Evolutionary conservation across 2,797 vertebrate species (phyloP).

Genomic region (Alca torda): DNA sequence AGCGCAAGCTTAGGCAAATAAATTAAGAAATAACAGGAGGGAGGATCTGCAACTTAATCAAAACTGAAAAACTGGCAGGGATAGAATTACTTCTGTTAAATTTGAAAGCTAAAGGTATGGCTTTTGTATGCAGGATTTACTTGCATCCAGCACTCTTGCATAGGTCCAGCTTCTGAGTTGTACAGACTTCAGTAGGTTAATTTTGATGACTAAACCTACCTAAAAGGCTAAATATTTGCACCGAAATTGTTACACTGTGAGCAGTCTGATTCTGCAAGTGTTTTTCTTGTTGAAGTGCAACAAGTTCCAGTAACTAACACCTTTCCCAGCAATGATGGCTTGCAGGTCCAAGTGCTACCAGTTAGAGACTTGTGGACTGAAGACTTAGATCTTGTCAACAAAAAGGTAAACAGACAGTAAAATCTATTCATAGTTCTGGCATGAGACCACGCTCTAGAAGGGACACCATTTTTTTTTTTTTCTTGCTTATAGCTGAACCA

Average conservation of each 20-base stretch:
- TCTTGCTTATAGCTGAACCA: neutral
- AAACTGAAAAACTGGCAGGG: neutral
- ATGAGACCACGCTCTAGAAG: neutral
- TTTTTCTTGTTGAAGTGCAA: neutral
- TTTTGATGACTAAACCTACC: neutral
- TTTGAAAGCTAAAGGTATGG: neutral
- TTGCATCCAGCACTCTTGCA: neutral
- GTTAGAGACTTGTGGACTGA: neutral
- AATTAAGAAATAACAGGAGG: neutral
- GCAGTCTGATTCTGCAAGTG: neutral
- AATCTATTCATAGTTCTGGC: neutral
- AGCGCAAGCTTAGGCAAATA: conserved; percentile 4
- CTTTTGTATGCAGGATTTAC: neutral
- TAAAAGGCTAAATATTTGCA: neutral
- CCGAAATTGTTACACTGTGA: neutral
- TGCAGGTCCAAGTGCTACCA: neutral
- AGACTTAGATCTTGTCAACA: neutral
- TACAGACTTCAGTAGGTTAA: neutral
- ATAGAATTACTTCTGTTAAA: neutral
- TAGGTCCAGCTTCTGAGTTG: neutral
- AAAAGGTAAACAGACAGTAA: neutral
- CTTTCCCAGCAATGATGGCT: neutral
- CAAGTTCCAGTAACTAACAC: neutral
- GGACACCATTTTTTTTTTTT: neutral
- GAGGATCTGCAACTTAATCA: neutral